Conservation (phyloP, 2,797 vertebrate species). For the Gymnothorax javanicus region DNA sequence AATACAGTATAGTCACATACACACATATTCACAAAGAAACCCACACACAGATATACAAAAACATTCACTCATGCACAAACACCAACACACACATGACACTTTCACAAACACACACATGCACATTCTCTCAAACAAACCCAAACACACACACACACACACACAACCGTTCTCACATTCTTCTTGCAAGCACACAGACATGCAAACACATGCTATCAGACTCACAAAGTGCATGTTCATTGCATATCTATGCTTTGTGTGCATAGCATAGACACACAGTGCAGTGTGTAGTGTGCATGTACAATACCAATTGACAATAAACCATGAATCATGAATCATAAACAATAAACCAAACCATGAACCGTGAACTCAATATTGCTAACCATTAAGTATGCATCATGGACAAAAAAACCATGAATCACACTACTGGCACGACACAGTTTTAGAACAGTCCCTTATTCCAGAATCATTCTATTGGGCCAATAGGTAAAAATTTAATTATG, state of each 20-base stretch:
- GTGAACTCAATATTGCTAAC: neutral
- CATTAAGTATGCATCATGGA: neutral
- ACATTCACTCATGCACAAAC: neutral
- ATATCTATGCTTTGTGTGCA: no score
- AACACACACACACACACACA: neutral
- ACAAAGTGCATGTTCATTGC: no score
- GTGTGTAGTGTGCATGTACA: neutral
- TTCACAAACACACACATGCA: constrained; percentile 10
- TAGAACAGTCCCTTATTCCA: neutral
- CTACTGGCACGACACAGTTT: neutral
- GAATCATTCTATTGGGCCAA: neutral
- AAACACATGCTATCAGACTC: no score
- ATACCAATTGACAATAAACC: neutral
- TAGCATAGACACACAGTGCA: no score
- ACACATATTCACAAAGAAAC: neutral
- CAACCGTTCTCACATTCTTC: neutral
- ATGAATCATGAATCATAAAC: neutral
- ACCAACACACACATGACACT: constrained; percentile 7
- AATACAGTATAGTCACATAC: no score
- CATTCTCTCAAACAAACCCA: neutral
- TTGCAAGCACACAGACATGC: no score
- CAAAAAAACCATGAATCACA: neutral
- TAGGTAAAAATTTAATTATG: no score
- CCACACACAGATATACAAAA: neutral
- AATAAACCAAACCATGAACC: neutral